Base-by-base conservation (phyloP, 1,140 invertebrate species). In the Zelostemma sp. region DNA sequence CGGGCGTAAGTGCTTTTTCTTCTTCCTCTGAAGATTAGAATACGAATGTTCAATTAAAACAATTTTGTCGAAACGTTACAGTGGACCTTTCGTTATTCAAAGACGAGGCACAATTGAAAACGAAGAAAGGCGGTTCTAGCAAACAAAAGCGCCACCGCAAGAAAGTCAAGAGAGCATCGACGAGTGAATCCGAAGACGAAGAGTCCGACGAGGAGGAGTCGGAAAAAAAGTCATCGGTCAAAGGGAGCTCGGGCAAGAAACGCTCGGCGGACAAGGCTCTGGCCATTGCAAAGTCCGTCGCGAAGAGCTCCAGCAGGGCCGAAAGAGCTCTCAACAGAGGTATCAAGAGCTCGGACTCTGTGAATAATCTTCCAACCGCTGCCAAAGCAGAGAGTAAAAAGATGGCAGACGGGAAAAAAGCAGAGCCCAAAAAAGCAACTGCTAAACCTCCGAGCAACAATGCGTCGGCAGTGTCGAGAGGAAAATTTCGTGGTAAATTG, bases 71-170 rank as follows among this genome's bases (percentile, higher is more conserved):
- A n/a, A n/a, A n/a, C n/a, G n/a, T 35, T 81, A 11, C n/a, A 93
- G 92, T 94, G 85, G 93, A 94, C 81, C 85, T 94, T 16, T 93
- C 92, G 6, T 82, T 94, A 16, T 93, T 91, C 78, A 92, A 90
- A 77, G 91, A 93, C 76, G 92, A 93, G 80, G 91, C 91, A 43
- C 92, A 93, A 79, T 75, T 93, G 49, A 92, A 92, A 64, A 92
- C 90, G 81, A 88, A 89, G 70, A 86, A 86, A 82, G 50, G 73
- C 47, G 70, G 73, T 59, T 16, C 57, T 14, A 57, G 47, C 17
- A 83, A 81, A 38, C 70, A 75, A 25, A 86, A 85, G 16, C 70
- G 73, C 55, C 74, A 76, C 16, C 77, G 80, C 21, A 84, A 84
- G 45, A 81, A 78, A 41, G 61, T 73, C 6, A 78, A 77, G 56